Evolutionary conservation across 2,888 invertebrate species (phyloP), one percentile per base, ranked within the genome.

Genomic region (Parnassius mnemosyne): DNA sequence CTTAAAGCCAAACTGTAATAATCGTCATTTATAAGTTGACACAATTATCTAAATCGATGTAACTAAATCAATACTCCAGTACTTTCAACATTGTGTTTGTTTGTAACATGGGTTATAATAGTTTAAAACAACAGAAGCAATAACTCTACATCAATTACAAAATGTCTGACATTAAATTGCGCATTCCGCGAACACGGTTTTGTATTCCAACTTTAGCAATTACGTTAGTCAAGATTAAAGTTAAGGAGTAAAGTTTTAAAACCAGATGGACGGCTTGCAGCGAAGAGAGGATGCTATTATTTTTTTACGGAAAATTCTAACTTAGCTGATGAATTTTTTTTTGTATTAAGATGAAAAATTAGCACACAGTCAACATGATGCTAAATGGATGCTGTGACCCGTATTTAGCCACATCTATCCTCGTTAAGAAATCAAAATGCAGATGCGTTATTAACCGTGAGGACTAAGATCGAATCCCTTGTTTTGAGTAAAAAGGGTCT

Each of bases 151-250:
- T 86, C 85, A 83, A 84, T 86, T 83, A 84, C 82, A 76, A 76
- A 80, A 79, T 69, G 83, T 75, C 82, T 78, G 84, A 83, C 83
- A 78, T 76, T 87, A 86, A 87, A 87, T 85, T 81, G 84, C 74
- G 74, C 77, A 80, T 76, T 77, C 78, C 79, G 81, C 76, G 80
- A 87, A 86, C 87, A 85, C 83, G 85, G 84, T 85, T 85, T 84
- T 84, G 87, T 87, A 81, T 85, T 79, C 81, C 68, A 89, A 89
- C 88, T 89, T 89, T 81, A 73, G 88, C 88, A 89, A 89, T 89
- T 88, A 88, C 87, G 85, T 84, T 84, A 84, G 84, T 82, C 83
- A 79, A 86, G 87, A 87, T 87, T 87, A 84, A 87, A 88, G 88
- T 85, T 83, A 75, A 79, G 81, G 77, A 78, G 75, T 73, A 70